phyloP scores from a whole-genome alignment of 2,113 vertebrate species.

The Dicentrarchus labrax region DNA sequence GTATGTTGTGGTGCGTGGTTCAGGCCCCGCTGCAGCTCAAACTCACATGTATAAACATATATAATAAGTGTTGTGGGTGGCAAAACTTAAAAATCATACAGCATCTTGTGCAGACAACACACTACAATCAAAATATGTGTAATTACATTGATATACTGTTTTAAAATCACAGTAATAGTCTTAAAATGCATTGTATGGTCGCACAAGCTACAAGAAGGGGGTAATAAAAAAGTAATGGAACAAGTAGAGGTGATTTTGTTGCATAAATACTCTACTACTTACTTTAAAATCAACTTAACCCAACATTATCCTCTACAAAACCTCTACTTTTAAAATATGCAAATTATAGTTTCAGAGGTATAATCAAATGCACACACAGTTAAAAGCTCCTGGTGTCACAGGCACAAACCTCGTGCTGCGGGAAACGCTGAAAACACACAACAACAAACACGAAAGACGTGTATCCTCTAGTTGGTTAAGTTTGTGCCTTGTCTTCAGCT shows the following conservation, averaged over 20 bases:
- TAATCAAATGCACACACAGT: not conserved
- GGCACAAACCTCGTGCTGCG: not conserved
- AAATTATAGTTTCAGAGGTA: not conserved
- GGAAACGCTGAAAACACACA: not conserved
- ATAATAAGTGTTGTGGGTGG: conserved; percentile 11
- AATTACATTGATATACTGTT: not conserved
- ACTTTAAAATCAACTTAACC: not conserved
- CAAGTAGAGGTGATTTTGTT: not conserved
- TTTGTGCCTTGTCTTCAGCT: conserved; percentile 27
- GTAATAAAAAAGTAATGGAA: not conserved
- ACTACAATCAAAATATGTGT: not conserved
- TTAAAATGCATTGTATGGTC: not conserved
- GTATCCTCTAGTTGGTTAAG: conserved; percentile 4
- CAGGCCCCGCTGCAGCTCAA: not conserved
- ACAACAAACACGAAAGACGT: conserved; percentile 4
- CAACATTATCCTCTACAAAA: not conserved
- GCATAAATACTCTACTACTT: not conserved
- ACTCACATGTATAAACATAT: conserved; percentile 14
- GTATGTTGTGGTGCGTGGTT: not conserved
- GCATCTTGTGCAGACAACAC: not conserved
- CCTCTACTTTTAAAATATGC: not conserved
- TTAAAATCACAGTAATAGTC: not conserved
- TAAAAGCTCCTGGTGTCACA: not conserved
- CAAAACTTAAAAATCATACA: not conserved
- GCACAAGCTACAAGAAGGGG: not conserved